phyloP scores from a whole-genome alignment of 2,888 invertebrate species.

The Diplazon laetatorius region DNA sequence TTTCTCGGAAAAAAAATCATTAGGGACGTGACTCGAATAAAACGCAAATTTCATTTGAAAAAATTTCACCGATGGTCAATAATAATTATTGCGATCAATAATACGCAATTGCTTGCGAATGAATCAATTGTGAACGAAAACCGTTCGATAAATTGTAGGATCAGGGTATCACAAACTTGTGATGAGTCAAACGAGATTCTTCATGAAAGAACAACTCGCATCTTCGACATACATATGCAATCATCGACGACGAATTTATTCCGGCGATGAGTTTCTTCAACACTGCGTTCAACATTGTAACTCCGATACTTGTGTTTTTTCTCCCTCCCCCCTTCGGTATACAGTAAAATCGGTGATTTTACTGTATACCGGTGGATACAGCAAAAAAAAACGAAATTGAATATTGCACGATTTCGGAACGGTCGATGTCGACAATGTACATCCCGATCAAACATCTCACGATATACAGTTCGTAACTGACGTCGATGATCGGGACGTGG shows the following conservation, averaged over 20 bases:
- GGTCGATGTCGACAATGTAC: conserved; percentile 38
- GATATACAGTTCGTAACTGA: conserved; percentile 29
- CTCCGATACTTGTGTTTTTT: neutral
- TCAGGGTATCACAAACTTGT: conserved; percentile 43
- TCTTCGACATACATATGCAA: conserved; percentile 12
- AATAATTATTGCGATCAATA: no score
- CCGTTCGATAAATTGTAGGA: no score
- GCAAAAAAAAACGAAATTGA: no score
- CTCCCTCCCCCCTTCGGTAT: no score
- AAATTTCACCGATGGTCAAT: no score
- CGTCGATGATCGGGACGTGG: conserved; percentile 45
- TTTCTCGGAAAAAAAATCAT: no score
- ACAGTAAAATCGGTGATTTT: no score
- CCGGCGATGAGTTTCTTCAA: neutral
- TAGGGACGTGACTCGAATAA: no score
- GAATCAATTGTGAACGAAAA: no score
- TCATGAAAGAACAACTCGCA: neutral
- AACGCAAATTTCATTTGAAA: no score
- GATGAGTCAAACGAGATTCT: conserved; percentile 3
- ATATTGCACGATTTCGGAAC: conserved; percentile 35
- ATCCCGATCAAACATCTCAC: no score
- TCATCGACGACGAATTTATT: neutral
- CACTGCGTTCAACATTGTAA: neutral
- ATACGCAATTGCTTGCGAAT: no score
- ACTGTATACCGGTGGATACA: conserved; percentile 27